Evolutionary conservation across 2,797 vertebrate genomes (phyloP).

Genomic region (Eremophila alpestris): DNA sequence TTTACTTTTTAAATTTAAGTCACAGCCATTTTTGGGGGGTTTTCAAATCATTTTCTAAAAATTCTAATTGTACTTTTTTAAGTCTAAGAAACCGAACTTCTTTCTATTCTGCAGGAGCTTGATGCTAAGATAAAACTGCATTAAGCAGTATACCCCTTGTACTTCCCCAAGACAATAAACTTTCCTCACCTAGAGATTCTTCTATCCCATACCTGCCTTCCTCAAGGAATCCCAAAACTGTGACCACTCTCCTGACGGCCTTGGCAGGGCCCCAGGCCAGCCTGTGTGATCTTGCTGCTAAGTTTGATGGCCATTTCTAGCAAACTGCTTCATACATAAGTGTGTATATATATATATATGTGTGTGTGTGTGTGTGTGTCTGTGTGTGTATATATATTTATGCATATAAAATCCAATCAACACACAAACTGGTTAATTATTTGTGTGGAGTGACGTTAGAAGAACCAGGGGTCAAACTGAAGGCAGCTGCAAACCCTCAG

Average conservation of each 20-base stretch:
- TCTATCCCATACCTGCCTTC: not conserved
- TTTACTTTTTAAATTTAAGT: not conserved
- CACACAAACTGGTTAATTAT: slow-evolving; percentile 1
- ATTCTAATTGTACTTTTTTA: not conserved
- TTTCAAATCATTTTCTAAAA: not conserved
- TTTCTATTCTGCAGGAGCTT: not conserved
- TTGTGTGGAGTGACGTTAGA: not conserved
- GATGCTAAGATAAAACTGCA: not conserved
- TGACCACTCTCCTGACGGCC: not conserved
- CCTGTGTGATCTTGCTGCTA: not conserved
- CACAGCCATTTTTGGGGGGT: accelerated
- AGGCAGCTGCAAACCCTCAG: slow-evolving; percentile 56
- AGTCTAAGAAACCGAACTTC: not conserved
- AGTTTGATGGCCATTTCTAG: not conserved
- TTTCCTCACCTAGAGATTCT: not conserved
- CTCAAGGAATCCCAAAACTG: not conserved
- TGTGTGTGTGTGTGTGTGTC: accelerated
- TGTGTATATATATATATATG: accelerated
- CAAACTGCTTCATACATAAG: not conserved
- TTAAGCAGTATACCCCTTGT: not conserved
- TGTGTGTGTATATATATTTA: accelerated
- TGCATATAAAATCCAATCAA: not conserved
- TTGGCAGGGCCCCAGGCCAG: not conserved
- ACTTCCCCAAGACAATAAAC: not conserved
- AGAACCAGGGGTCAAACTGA: not conserved